A percentile compares a stretch with the other conserved stretches of the same genome.
Evolutionary conservation across 2,113 vertebrate species (phyloP).

Genomic region (Pogona vitticeps): DNA sequence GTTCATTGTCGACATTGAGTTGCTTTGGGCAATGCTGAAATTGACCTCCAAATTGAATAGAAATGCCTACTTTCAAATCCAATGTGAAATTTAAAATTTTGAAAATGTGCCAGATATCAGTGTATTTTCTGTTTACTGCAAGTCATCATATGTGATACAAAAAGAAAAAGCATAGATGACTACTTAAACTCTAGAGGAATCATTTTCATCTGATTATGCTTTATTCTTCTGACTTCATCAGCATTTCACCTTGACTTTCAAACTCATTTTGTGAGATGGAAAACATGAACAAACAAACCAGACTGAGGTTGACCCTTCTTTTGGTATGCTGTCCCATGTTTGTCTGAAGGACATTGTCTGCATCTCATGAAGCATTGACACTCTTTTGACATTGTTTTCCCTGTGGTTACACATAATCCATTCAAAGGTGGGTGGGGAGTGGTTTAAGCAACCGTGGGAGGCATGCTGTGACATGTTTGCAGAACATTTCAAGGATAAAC

Average conservation of each 20-base stretch:
- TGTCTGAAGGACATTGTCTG: slow-evolving; percentile 39
- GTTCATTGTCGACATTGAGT: background rate
- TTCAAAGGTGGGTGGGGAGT: slow-evolving; percentile 1
- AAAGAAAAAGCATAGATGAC: background rate
- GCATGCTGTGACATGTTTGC: no score
- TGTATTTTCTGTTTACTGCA: background rate
- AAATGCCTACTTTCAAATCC: background rate
- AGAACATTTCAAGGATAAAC: no score
- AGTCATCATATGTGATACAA: background rate
- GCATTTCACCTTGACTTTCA: slow-evolving; percentile 64
- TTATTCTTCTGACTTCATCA: slow-evolving; percentile 42
- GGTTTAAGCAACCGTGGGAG: no score
- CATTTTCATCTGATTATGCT: background rate
- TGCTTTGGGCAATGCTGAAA: background rate
- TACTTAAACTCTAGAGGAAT: background rate
- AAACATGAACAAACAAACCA: slow-evolving; percentile 38
- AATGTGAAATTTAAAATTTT: background rate
- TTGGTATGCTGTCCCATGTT: background rate
- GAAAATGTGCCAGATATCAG: background rate
- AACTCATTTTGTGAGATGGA: slow-evolving; percentile 64
- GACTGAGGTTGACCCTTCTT: slow-evolving; percentile 42
- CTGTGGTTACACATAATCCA: background rate
- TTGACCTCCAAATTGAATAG: no score
- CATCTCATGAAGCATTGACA: slow-evolving; percentile 33
- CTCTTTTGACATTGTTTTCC: slow-evolving; percentile 15